Conservation (phyloP, 2,797 vertebrate genomes). For the Gorsachius magnificus region DNA sequence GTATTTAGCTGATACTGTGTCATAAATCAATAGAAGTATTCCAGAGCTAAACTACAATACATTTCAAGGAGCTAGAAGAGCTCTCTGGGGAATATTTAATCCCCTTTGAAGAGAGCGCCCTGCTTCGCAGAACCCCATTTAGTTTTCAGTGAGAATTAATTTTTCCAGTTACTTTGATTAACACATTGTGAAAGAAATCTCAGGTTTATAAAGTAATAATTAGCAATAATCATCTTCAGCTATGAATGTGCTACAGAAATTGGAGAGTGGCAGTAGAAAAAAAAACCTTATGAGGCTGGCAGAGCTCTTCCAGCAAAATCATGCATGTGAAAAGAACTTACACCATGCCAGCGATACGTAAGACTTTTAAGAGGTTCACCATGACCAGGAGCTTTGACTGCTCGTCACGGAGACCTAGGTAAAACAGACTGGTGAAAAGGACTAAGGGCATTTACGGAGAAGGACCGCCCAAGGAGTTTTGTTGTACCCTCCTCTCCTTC, state of each 20-base stretch:
- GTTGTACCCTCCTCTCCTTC: neutral
- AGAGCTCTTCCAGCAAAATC: neutral
- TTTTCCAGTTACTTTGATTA: neutral
- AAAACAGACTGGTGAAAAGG: neutral
- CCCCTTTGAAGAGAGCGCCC: neutral
- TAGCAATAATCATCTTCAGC: neutral
- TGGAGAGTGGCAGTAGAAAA: neutral
- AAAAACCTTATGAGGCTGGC: neutral
- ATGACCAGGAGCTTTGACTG: neutral
- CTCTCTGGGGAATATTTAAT: slow-evolving; percentile 13
- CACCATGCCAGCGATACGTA: neutral
- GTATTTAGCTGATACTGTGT: neutral
- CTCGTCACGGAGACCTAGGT: neutral
- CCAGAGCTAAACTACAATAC: neutral
- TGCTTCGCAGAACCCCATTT: neutral
- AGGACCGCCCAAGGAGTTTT: neutral
- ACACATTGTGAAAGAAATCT: neutral
- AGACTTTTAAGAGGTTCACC: neutral
- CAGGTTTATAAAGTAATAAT: slow-evolving; percentile 11
- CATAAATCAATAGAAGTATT: neutral
- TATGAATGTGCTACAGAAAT: neutral
- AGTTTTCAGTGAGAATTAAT: slow-evolving; percentile 10
- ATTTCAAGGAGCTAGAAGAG: neutral
- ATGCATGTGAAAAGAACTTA: neutral
- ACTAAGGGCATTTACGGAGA: neutral